Evolutionary conservation across 2,888 invertebrate species (phyloP).

Genomic region (Octodonta nipae): DNA sequence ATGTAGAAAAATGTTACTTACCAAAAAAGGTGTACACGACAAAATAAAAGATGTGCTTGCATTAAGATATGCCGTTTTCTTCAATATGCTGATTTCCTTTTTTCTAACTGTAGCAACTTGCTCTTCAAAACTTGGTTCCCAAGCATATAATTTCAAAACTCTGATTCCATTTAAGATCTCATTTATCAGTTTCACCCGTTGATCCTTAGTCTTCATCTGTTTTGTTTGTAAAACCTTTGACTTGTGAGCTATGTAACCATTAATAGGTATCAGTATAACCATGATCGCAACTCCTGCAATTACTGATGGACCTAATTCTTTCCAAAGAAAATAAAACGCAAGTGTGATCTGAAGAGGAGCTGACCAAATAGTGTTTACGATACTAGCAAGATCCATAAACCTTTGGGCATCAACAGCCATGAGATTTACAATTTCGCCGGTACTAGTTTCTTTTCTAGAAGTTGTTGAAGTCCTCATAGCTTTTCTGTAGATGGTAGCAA

Average conservation of each 20-base stretch:
- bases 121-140: slow-evolving; percentile 46
- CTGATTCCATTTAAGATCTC: slow-evolving; percentile 45
- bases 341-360: slow-evolving; percentile 42
- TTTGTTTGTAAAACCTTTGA: slow-evolving; percentile 36
- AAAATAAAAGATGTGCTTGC: slow-evolving; percentile 45
- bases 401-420: slow-evolving; percentile 38
- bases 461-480: slow-evolving; percentile 31
- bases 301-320: slow-evolving; percentile 41
- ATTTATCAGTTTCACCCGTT: slow-evolving; percentile 44
- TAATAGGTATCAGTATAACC: slow-evolving; percentile 43
- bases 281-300: slow-evolving; percentile 42
- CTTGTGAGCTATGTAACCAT: slow-evolving; percentile 33
- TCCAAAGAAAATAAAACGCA: slow-evolving; percentile 40
- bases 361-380: slow-evolving; percentile 39
- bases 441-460: slow-evolving; percentile 33
- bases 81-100: slow-evolving; percentile 43
- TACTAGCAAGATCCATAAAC: slow-evolving; percentile 34
- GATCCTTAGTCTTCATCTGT: slow-evolving; percentile 43
- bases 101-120: slow-evolving; percentile 42
- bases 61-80: slow-evolving; percentile 41
- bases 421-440: slow-evolving; percentile 40
- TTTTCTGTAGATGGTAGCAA: slow-evolving; percentile 44
- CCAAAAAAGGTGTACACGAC: slow-evolving; percentile 49
- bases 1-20: slow-evolving; percentile 26
- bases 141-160: slow-evolving; percentile 46